A percentile compares a stretch with the other conserved stretches of the same genome.
Evolutionary conservation across 2,113 vertebrate species (phyloP).

Genomic region (Macaca fascicularis): DNA sequence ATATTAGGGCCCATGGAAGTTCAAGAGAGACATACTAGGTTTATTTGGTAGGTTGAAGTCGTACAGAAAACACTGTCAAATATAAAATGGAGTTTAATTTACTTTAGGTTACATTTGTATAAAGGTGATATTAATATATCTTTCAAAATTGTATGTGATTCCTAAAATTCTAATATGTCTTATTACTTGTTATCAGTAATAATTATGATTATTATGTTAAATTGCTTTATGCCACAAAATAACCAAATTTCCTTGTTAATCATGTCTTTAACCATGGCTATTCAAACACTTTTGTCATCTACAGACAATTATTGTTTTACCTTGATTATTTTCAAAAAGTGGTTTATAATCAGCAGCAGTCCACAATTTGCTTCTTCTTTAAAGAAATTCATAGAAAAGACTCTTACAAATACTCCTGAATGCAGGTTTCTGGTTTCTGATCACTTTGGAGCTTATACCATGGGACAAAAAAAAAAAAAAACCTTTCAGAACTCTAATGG

Average conservation of each 20-base stretch:
- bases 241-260: not conserved
- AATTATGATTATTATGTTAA: not conserved
- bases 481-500: too few species aligned
- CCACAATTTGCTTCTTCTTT: not conserved
- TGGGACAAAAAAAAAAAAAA: not conserved
- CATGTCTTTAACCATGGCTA: not conserved
- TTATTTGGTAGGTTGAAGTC: not conserved
- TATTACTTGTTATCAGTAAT: not conserved
- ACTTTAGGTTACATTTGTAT: not conserved
- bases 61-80: not conserved
- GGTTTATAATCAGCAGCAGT: not conserved
- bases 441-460: not conserved
- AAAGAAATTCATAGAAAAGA: not conserved
- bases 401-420: not conserved
- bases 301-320: not conserved
- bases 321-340: not conserved
- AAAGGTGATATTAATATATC: not conserved
- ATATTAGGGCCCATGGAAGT: not conserved
- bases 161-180: not conserved
- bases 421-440: not conserved
- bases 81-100: not conserved
- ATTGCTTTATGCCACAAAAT: not conserved
- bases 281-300: not conserved
- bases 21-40: not conserved
- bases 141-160: not conserved